Evolutionary conservation across 1,140 invertebrate species (phyloP), one percentile per base, ranked within the genome.

Genomic region (Hesperophylax magnus): DNA sequence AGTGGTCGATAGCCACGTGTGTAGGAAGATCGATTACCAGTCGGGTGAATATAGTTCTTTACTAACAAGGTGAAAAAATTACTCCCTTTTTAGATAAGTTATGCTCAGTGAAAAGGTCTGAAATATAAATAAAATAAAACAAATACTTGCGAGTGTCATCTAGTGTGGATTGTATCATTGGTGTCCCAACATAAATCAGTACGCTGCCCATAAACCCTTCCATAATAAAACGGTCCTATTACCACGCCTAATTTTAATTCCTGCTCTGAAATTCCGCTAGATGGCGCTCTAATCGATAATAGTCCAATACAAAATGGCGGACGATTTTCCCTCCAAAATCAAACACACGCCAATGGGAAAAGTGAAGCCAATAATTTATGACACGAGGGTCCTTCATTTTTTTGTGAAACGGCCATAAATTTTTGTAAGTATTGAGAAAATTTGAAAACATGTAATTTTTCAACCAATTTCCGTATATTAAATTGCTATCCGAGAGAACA

Each of bases 381-480:
- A 67, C 63, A 67, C 22, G 24, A 31, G 63, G 22, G n/a, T 34
- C 11, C 63, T 31, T 9, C 63, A 18, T 65, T 65, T 65, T 15
- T 31, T 47, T 47, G 17, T 15, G 24, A 31, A 67, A 17, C 6
- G 27, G 24, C 24, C 22, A 67, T 67, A 67, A 34, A 34, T 67
- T 65, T 24, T 17, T 15, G 17, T 65, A 15, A 65, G 20, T 0
- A 31, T 31, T 39, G 2, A 27, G 27, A 27, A 65, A 65, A 27
- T 27, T 65, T 65, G 27, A 65, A 65, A 34, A 65, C 7, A 65
- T 31, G 56, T 31, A 65, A 27, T 65, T 65, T 65, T 65, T 65
- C 24, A 65, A 15, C 6, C 61, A 27, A 65, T 65, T 31, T 65
- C 17, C 61, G 17, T 27, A 65, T 27, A 14, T 24, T 65, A 65